A percentile compares a stretch with the other conserved stretches of the same genome.
Conservation (phyloP, 2,797 vertebrate genomes). For the Borostomias antarcticus region DNA sequence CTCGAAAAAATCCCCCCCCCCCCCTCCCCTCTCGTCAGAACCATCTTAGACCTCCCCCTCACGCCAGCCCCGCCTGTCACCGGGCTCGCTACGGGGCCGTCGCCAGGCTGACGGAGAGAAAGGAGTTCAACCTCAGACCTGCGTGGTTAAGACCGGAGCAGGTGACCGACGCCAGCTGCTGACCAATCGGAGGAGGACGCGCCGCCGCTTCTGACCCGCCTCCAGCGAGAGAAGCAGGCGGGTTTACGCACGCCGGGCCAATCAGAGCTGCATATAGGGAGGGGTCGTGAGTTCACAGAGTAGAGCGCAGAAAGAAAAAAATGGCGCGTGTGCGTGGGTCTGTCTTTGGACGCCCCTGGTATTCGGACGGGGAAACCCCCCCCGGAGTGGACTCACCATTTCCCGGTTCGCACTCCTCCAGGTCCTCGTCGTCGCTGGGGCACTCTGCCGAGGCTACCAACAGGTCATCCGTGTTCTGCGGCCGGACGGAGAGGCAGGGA, state of each 20-base stretch:
- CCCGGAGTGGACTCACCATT: constrained; percentile 86
- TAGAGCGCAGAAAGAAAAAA: constrained; percentile 21
- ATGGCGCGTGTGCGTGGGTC: too few species aligned
- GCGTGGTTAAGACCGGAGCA: constrained; percentile 45
- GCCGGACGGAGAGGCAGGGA: constrained; percentile 31
- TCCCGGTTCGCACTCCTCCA: constrained; percentile 94
- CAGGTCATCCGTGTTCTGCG: constrained; percentile 90
- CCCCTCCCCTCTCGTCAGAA: constrained; percentile 48
- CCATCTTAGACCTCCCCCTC: constrained; percentile 48
- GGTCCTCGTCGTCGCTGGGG: constrained; percentile 92
- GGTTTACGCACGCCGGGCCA: constrained; percentile 47
- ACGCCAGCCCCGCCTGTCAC: constrained; percentile 27
- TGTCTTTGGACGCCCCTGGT: too few species aligned
- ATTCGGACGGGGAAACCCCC: too few species aligned
- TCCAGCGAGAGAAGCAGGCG: neutral
- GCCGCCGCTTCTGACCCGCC: constrained; percentile 33
- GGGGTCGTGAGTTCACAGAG: constrained; percentile 32
- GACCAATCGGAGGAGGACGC: constrained; percentile 21
- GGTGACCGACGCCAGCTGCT: constrained; percentile 47
- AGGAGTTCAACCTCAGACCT: constrained; percentile 42
- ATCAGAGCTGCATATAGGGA: constrained; percentile 65
- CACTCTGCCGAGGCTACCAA: constrained; percentile 92
- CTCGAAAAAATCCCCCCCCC: constrained; percentile 33
- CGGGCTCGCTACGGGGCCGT: constrained; percentile 29
- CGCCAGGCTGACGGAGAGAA: constrained; percentile 40